phyloP scores from a whole-genome alignment of 2,113 vertebrate species.

The Miniopterus natalensis region DNA sequence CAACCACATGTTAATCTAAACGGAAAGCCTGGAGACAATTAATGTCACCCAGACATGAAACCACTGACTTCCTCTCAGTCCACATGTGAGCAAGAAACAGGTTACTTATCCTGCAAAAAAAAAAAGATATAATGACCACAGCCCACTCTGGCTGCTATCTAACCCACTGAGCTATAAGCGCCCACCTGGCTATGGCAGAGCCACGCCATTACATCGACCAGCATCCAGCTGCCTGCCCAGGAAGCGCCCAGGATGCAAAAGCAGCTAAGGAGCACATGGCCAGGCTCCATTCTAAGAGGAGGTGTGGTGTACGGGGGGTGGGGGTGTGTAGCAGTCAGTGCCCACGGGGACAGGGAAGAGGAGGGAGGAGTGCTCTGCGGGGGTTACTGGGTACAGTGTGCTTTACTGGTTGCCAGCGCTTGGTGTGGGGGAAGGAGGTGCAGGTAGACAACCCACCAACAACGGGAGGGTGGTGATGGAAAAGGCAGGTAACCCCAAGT shows the following conservation, averaged over 20 bases:
- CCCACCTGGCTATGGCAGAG: fast-evolving
- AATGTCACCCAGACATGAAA: fast-evolving
- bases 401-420: neutral
- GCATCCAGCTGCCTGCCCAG: fast-evolving
- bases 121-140: neutral
- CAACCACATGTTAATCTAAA: fast-evolving
- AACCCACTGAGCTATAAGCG: fast-evolving
- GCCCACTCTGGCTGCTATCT: neutral
- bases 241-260: neutral
- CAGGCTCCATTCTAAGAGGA: neutral
- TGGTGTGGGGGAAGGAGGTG: fast-evolving
- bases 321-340: fast-evolving
- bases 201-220: fast-evolving
- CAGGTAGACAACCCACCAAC: neutral
- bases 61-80: neutral
- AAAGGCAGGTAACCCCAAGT: neutral
- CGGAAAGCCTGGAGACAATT: neutral
- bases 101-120: neutral
- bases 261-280: fast-evolving
- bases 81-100: fast-evolving
- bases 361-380: neutral
- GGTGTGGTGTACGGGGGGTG: no score
- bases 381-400: fast-evolving
- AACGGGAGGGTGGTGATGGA: fast-evolving
- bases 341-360: neutral